Evolutionary conservation across 2,113 vertebrate genomes (phyloP), one percentile per base, ranked within the genome.

Genomic region (Lepus americanus): DNA sequence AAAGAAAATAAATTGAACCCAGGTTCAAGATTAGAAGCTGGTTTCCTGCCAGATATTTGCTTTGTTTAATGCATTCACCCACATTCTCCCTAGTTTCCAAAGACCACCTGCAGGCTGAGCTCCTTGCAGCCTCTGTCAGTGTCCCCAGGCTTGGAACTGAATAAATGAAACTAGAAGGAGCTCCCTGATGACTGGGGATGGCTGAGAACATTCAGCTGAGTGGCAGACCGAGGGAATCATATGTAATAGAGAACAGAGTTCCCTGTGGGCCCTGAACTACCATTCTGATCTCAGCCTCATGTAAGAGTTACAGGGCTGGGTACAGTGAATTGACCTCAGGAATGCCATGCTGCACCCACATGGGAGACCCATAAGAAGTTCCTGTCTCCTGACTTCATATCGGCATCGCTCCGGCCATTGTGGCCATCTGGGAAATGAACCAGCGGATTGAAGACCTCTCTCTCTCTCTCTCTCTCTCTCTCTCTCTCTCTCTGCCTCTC

Each of bases 1-100:
- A 73, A 94, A 94, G 90, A 83, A 78, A 89, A 87, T 89, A 59
- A 81, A 85, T 59, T 94, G 81, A 92, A 90, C 55, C 67, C 51
- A 61, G 67, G 84, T 29, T 95, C 17, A 73, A 64, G 77, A 70
- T 90, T 82, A 88, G 73, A 90, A 92, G 33, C 73, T 82, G 51
- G 73, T 82, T 88, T 96, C 61, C 81, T 88, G 69, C 51, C 90
- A 90, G 84, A 64, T 9, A 72, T 93, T 92, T 66, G 44, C 93
- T 92, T 92, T 44, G 12, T 85, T 94, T 17, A 78, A 61, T 88
- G 64, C 17, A 31, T 27, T 90, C 20, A 13, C 90, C 94, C 44
- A 92, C 81, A 61, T 12, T 55, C 79, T 96, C 72, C 27, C 27
- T 74, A 39, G 55, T 88, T 96, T 93, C 72, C 59, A 95, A 88